A percentile compares a stretch with the other conserved stretches of the same genome.
These are phyloP conservation scores for Eurystomus gularis DNA, from an alignment of 2,113 vertebrate genomes.

Conservation along the genomic window DNA sequence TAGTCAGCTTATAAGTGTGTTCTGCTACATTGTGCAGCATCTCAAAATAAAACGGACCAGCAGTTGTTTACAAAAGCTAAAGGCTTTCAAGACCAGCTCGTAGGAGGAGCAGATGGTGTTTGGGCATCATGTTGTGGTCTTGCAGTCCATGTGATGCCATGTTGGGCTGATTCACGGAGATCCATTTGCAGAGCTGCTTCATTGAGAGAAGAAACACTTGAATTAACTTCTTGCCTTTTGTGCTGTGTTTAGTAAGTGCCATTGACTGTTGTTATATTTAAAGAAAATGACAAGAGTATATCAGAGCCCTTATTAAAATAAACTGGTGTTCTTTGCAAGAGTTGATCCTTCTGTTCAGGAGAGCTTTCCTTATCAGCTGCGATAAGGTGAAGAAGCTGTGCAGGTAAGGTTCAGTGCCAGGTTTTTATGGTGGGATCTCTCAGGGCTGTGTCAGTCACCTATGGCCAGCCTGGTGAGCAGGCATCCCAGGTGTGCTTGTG, in stretches of 20 bases:
- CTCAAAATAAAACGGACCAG: conserved; percentile 12
- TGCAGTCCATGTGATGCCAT: background rate
- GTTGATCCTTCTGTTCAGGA: background rate
- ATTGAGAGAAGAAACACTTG: background rate
- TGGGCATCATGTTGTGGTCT: background rate
- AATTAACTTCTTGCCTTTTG: conserved; percentile 29
- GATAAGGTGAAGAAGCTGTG: background rate
- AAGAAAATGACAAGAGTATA: conserved; percentile 5
- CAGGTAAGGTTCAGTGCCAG: background rate
- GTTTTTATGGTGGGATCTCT: background rate
- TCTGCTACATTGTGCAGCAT: conserved; percentile 10
- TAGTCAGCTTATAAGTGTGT: conserved; percentile 6
- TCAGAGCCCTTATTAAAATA: background rate
- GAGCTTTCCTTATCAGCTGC: conserved; percentile 11
- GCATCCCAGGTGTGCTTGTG: background rate
- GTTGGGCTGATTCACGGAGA: background rate
- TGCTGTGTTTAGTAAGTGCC: conserved; percentile 18
- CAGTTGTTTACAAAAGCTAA: conserved; percentile 20
- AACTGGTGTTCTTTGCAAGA: background rate
- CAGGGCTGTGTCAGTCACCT: fast-evolving
- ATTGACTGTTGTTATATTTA: conserved; percentile 2
- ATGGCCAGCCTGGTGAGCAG: background rate
- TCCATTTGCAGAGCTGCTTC: background rate
- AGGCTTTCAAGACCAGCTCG: background rate
- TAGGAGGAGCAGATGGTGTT: background rate